phyloP scores from a whole-genome alignment of 1,140 invertebrate genomes.

The Orchestia grillus region DNA sequence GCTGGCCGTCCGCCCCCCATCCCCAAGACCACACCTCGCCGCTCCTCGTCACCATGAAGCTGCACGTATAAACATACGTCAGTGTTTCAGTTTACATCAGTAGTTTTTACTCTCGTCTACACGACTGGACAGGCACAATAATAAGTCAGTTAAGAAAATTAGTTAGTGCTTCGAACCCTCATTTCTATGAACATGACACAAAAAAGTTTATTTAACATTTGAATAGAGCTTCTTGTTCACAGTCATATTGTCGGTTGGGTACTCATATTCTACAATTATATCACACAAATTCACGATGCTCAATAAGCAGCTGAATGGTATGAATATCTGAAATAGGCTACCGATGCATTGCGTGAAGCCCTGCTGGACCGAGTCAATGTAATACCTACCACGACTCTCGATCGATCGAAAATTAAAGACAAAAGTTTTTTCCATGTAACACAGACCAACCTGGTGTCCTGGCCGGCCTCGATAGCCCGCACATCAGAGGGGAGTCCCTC shows the following conservation, averaged over 20 bases:
- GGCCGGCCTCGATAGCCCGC: conserved; percentile 81
- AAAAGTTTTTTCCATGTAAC: neutral
- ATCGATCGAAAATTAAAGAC: neutral
- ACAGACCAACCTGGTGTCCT: conserved; percentile 74
- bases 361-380: neutral
- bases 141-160: neutral
- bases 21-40: conserved; percentile 91
- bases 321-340: neutral
- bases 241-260: neutral
- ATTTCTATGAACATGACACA: neutral
- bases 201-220: neutral
- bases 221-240: neutral
- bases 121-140: neutral
- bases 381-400: neutral
- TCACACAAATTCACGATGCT: neutral
- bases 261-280: neutral
- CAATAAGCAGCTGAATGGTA: neutral
- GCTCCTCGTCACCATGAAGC: conserved; percentile 80
- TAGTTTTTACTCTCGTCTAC: neutral
- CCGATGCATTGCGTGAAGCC: neutral
- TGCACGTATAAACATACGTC: neutral
- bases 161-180: neutral
- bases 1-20: conserved; percentile 95
- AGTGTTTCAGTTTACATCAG: neutral
- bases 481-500: neutral